phyloP scores from a whole-genome alignment of 2,113 vertebrate genomes.

The Cromileptes altivelis region DNA sequence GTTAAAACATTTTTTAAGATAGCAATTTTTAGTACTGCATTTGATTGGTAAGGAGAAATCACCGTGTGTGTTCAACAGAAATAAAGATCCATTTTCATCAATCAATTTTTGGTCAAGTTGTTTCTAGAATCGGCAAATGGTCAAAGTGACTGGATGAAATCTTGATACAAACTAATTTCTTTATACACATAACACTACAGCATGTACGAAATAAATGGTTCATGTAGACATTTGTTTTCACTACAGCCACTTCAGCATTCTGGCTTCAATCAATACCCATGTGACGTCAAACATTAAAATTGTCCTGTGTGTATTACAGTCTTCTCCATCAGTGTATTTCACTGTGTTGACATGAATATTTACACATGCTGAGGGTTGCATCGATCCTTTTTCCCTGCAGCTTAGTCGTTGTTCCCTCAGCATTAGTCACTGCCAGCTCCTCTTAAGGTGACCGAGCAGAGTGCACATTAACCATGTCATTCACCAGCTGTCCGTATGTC shows the following conservation, averaged over 20 bases:
- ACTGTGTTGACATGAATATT: slow-evolving; percentile 37
- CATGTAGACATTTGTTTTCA: background rate
- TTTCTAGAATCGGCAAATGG: background rate
- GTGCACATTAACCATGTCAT: slow-evolving; percentile 48
- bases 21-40: background rate
- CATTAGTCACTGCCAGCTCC: slow-evolving; percentile 35
- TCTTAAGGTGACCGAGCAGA: slow-evolving; percentile 18
- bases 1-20: background rate
- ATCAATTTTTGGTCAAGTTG: background rate
- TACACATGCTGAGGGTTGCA: slow-evolving; percentile 15
- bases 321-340: slow-evolving; percentile 13
- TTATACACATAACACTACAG: background rate
- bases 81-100: background rate
- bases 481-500: slow-evolving; percentile 15
- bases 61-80: background rate
- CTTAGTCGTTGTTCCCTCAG: background rate
- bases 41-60: background rate
- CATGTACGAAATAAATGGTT: background rate
- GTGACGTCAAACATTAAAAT: background rate
- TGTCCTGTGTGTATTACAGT: background rate
- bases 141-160: background rate
- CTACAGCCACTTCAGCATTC: background rate
- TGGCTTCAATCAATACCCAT: background rate
- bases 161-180: background rate
- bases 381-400: slow-evolving; percentile 37